These are phyloP conservation scores for Merops nubicus DNA, from an alignment of 2,113 vertebrate species.

Conservation along the genomic window DNA sequence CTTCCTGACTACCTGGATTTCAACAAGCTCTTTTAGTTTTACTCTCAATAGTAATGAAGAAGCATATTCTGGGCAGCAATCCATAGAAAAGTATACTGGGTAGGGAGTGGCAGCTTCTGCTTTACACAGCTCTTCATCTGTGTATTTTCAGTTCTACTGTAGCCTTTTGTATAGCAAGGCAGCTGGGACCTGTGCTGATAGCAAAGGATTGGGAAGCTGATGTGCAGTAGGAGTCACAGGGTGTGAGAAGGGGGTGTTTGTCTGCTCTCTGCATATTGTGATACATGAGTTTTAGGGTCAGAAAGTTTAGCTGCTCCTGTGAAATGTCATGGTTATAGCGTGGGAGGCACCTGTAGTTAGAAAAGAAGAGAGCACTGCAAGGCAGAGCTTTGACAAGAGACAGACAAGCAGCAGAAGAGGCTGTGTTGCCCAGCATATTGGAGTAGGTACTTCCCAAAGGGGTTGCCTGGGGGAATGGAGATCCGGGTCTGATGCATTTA, in stretches of 20 bases:
- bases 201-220: neutral
- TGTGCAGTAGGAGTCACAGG: neutral
- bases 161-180: neutral
- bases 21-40: neutral
- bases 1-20: neutral
- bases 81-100: neutral
- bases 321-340: neutral
- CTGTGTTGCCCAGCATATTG: neutral
- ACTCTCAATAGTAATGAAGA: neutral
- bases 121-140: neutral
- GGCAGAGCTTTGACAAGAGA: neutral
- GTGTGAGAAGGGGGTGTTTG: neutral
- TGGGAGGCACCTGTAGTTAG: neutral
- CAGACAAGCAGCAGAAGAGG: neutral
- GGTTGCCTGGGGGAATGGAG: neutral
- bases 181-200: neutral
- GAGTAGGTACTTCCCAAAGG: neutral
- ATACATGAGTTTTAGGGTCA: neutral
- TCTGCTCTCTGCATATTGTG: neutral
- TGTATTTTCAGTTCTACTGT: neutral
- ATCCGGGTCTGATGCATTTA: neutral
- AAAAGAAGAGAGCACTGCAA: neutral
- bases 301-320: neutral
- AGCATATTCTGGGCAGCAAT: neutral
- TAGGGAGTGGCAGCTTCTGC: neutral